phyloP scores from a whole-genome alignment of 2,888 invertebrate genomes.

The Zygogramma bicolorata region DNA sequence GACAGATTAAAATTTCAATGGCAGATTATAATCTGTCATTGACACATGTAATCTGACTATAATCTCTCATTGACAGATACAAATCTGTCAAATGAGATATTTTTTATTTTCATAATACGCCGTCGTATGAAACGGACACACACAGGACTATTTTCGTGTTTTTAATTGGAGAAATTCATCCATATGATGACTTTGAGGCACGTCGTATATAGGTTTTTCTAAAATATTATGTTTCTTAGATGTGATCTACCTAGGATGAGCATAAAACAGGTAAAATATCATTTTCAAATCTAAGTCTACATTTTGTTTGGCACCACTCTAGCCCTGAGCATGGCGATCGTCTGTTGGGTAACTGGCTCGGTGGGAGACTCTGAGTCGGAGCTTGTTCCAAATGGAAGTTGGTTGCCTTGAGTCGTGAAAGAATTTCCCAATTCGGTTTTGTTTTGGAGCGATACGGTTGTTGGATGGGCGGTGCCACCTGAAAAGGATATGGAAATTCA shows the following conservation, averaged over 20 bases:
- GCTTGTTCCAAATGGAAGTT: slow-evolving; percentile 63
- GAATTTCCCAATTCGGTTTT: slow-evolving; percentile 18
- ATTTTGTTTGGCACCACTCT: slow-evolving; percentile 65
- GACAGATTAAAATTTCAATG: too few species aligned
- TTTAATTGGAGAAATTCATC: neutral
- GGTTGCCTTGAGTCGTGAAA: slow-evolving; percentile 36
- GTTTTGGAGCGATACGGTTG: slow-evolving; percentile 25
- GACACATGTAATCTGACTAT: too few species aligned
- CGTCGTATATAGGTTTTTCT: neutral
- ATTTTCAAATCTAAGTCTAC: slow-evolving; percentile 32
- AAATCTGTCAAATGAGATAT: too few species aligned
- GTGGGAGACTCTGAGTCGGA: slow-evolving; percentile 71
- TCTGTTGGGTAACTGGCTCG: slow-evolving; percentile 68
- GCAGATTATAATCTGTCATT: too few species aligned
- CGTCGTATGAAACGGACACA: too few species aligned
- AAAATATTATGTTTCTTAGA: neutral
- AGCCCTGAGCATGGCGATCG: slow-evolving; percentile 63
- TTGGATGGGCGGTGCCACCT: slow-evolving; percentile 42
- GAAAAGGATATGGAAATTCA: too few species aligned
- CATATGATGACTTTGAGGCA: neutral
- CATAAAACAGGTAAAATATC: neutral
- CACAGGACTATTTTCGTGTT: too few species aligned
- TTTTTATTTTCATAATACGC: too few species aligned
- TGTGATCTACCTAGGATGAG: neutral
- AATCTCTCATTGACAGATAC: too few species aligned